Conservation (phyloP, 2,888 invertebrate species). For the Boloria euphrosyne region DNA sequence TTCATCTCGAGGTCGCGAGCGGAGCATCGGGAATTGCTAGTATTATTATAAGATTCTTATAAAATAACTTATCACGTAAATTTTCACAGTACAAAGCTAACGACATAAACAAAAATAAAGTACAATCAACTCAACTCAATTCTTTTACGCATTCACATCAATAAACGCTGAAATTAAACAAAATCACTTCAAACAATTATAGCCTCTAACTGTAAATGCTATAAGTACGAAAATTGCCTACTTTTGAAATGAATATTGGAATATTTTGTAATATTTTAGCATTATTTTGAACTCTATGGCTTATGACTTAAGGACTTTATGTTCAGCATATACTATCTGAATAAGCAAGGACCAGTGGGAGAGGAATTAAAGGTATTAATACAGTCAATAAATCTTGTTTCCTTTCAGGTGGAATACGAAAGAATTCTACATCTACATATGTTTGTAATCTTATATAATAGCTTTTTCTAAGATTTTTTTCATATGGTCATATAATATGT, state of each 20-base stretch:
- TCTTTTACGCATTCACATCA: constrained; percentile 13
- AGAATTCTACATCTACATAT: constrained; percentile 1
- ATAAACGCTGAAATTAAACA: constrained; percentile 10
- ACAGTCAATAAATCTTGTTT: constrained; percentile 15
- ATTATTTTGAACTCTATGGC: not conserved
- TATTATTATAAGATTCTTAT: too few species aligned
- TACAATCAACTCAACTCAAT: constrained; percentile 13
- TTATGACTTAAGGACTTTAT: not conserved
- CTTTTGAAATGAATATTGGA: not conserved
- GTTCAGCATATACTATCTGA: not conserved
- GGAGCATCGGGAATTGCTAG: too few species aligned
- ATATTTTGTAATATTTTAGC: not conserved
- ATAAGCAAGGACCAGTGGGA: constrained; percentile 11
- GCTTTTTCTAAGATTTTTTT: not conserved
- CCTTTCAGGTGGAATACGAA: constrained; percentile 4
- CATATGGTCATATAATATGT: not conserved
- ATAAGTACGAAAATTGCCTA: constrained; percentile 5
- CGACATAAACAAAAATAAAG: not conserved
- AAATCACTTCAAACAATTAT: not conserved
- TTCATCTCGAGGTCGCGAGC: too few species aligned
- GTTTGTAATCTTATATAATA: not conserved
- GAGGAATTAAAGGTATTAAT: constrained; percentile 24
- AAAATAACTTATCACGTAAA: too few species aligned
- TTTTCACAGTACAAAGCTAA: too few species aligned
- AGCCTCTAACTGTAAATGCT: not conserved